A percentile compares a stretch with the other conserved stretches of the same genome.
Conservation (phyloP, 2,113 vertebrate genomes). For the Chaetops frenatus region DNA sequence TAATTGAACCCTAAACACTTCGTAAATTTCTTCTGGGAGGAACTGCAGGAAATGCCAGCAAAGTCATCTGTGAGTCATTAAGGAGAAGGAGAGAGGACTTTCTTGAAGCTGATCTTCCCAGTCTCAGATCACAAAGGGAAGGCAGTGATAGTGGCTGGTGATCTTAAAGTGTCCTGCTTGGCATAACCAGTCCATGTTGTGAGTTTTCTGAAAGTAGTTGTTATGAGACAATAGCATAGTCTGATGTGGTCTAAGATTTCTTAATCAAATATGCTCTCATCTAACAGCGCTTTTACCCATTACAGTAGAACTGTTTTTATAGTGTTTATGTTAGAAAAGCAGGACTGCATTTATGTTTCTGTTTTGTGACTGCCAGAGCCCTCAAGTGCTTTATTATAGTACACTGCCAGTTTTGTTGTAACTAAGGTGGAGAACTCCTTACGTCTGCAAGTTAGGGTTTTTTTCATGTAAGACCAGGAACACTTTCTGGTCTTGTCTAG, state of each 20-base stretch:
- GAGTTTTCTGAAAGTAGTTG: background rate
- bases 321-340: background rate
- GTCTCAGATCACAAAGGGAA: background rate
- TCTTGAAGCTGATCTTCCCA: background rate
- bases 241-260: background rate
- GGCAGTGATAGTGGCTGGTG: background rate
- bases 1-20: conserved; percentile 58
- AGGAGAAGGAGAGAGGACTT: background rate
- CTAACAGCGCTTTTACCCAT: background rate
- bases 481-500: background rate
- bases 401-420: background rate
- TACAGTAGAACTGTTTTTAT: background rate
- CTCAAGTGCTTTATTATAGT: conserved; percentile 30
- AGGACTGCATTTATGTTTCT: conserved; percentile 20
- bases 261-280: background rate
- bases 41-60: conserved; percentile 10
- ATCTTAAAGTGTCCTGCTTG: background rate
- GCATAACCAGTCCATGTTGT: background rate
- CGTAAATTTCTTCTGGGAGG: conserved; percentile 42
- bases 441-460: background rate
- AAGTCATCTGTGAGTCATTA: conserved; percentile 64
- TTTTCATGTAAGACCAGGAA: background rate
- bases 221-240: background rate
- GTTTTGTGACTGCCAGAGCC: conserved; percentile 11
- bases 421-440: background rate